Evolutionary conservation across 2,888 invertebrate species (phyloP), one percentile per base, ranked within the genome.

Genomic region (Coleophora deauratella): DNA sequence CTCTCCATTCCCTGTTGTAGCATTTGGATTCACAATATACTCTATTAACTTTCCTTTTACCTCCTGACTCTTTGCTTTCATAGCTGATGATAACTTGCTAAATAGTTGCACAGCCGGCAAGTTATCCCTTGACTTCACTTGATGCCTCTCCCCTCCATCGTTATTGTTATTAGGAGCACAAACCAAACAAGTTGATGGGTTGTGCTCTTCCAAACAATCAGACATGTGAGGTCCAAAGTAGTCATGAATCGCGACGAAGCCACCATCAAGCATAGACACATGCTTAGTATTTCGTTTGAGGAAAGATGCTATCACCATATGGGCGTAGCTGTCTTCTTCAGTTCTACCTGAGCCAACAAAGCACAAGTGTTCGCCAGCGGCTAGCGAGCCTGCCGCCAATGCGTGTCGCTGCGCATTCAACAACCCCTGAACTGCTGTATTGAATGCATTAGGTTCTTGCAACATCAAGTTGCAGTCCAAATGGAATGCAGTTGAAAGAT

Each of bases 301-400:
- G 74, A 99, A 98, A 42, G 96, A 96, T 6, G 99, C 96, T 11
- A 99, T 95, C 15, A 98, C 98, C 99, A 99, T 99, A 69, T 98
- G 94, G 12, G 98, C 96, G 68, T 97, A 97, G 57, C 95, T 95
- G 72, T 98, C 98, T 79, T 97, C 96, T 64, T 97, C 97, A 54
- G 93, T 91, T 37, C 96, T 89, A 1, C 98, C 98, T 47, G 96
- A 96, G 33, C 98, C 98, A 66, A 99, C 90, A 70, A 96, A 95
- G 60, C 96, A 96, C 49, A 98, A 89, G 71, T 96, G 95, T 68
- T 96, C 92, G 50, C 97, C 92, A 55, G 95, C 92, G 56, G 95
- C 93, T 81, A 91, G 88, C 0, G 97, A 96, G 40, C 95, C 94
- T 38, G 93, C 93, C 37, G 94, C 94, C 42, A 96, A 85, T 2